Evolutionary conservation across 2,888 invertebrate species (phyloP).

Genomic region (Plebejus anna): DNA sequence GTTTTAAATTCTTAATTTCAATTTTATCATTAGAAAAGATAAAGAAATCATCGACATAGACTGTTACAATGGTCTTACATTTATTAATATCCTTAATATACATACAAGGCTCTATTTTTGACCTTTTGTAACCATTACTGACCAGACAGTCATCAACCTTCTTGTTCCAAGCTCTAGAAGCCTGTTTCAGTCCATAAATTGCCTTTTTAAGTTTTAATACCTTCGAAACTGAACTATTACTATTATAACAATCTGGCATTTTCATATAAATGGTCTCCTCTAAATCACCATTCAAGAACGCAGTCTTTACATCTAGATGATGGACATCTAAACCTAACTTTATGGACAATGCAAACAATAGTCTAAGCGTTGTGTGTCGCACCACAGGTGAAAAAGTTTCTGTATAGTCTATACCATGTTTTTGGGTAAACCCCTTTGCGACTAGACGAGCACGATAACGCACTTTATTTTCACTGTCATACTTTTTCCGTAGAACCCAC

Average conservation of each 20-base stretch:
- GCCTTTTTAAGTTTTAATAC: conserved; percentile 36
- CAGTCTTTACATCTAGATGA: conserved; percentile 35
- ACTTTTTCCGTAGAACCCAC: conserved; percentile 32
- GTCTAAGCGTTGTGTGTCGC: conserved; percentile 16
- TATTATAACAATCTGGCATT: conserved; percentile 29
- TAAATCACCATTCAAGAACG: conserved; percentile 19
- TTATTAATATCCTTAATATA: conserved; percentile 26
- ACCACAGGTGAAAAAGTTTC: conserved; percentile 28
- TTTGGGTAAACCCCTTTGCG: conserved; percentile 35
- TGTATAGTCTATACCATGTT: conserved; percentile 33
- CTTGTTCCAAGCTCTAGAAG: conserved; percentile 34
- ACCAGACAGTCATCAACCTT: conserved; percentile 33
- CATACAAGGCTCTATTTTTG: conserved; percentile 31
- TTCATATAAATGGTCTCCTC: conserved; percentile 33
- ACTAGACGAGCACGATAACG: conserved; percentile 33
- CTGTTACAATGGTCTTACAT: conserved; percentile 32
- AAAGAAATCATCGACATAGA: conserved; percentile 32
- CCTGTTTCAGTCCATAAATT: conserved; percentile 38
- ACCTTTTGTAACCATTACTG: conserved; percentile 35
- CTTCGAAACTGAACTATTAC: conserved; percentile 21
- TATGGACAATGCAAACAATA: conserved; percentile 34
- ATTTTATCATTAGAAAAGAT: conserved; percentile 30
- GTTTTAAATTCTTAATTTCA: conserved; percentile 27
- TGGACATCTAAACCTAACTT: conserved; percentile 30
- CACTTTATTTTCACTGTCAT: conserved; percentile 34